Percentiles rank a stretch among this genome's conserved stretches.
Conservation (phyloP, 2,888 invertebrate species). For the Himalopsyche japonica region DNA sequence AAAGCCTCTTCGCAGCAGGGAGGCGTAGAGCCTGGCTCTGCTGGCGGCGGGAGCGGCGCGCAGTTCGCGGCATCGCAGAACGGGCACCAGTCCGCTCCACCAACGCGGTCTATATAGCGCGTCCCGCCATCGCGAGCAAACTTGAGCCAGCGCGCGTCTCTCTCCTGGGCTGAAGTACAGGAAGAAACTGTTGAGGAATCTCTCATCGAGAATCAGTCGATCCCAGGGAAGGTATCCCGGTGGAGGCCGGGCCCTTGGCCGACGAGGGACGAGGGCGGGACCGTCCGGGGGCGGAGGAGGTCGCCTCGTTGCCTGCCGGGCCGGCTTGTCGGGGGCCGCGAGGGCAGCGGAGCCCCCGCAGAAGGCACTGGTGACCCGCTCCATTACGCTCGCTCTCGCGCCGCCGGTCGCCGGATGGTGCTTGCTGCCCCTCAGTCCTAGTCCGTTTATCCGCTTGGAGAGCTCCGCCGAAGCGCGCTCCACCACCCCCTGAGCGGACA, state of each 20-base stretch:
- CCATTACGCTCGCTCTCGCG: conserved; percentile 73
- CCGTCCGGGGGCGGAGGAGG: conserved; percentile 46
- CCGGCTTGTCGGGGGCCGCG: conserved; percentile 47
- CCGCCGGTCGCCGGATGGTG: conserved; percentile 61
- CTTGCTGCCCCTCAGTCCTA: conserved; percentile 67
- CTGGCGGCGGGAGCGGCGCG: conserved; percentile 58
- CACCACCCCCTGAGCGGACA: conserved; percentile 87
- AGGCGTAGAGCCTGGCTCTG: conserved; percentile 68
- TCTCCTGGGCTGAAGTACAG: conserved; percentile 79
- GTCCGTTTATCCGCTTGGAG: conserved; percentile 84
- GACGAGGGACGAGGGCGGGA: conserved; percentile 52
- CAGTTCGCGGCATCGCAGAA: conserved; percentile 83
- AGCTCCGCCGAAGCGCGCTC: conserved; percentile 90
- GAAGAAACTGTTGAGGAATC: conserved; percentile 84
- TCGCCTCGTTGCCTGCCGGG: conserved; percentile 50
- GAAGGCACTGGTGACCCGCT: conserved; percentile 83
- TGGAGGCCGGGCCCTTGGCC: conserved; percentile 45
- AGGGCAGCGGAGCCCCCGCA: conserved; percentile 68
- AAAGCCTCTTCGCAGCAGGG: conserved; percentile 82
- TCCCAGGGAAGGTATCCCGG: conserved; percentile 66
- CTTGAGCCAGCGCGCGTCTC: conserved; percentile 75
- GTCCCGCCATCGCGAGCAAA: conserved; percentile 87
- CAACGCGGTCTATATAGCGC: conserved; percentile 82
- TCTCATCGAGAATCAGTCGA: conserved; percentile 80
- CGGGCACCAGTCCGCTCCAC: conserved; percentile 85